These are phyloP conservation scores for Aphidius colemani DNA, from an alignment of 2,888 invertebrate species.

Conservation along the genomic window DNA sequence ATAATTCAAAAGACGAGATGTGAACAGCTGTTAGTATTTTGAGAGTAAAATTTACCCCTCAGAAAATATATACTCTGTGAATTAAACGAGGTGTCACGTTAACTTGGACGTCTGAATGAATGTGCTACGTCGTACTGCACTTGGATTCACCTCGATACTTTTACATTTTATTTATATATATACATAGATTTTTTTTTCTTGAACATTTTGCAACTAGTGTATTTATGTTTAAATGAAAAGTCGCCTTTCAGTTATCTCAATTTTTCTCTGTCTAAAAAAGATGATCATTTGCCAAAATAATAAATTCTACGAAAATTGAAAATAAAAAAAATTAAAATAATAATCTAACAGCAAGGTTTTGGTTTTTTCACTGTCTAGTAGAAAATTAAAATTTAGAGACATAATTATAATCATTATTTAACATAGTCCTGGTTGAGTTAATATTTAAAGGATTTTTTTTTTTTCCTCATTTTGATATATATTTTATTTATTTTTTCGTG, in stretches of 20 bases:
- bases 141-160: conserved; percentile 30
- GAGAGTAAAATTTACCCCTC: conserved; percentile 39
- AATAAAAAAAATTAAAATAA: too few relatives aligned
- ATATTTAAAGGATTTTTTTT: too few relatives aligned
- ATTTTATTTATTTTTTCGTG: conserved; percentile 8
- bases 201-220: background rate
- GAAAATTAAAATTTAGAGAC: too few relatives aligned
- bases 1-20: conserved; percentile 44
- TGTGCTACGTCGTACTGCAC: conserved; percentile 48
- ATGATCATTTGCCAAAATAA: background rate
- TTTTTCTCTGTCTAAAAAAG: conserved; percentile 3
- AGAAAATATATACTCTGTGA: conserved; percentile 46
- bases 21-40: conserved; percentile 56
- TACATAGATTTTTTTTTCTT: background rate
- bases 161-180: conserved; percentile 19
- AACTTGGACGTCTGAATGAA: conserved; percentile 48
- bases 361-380: too few relatives aligned
- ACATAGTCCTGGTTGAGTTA: too few relatives aligned
- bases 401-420: too few relatives aligned
- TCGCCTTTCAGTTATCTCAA: conserved; percentile 15
- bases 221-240: background rate
- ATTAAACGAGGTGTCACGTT: conserved; percentile 50
- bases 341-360: too few relatives aligned
- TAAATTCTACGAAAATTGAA: too few relatives aligned
- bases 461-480: conserved; percentile 2